phyloP scores from a whole-genome alignment of 2,797 vertebrate genomes.

The Syncerus caffer region DNA sequence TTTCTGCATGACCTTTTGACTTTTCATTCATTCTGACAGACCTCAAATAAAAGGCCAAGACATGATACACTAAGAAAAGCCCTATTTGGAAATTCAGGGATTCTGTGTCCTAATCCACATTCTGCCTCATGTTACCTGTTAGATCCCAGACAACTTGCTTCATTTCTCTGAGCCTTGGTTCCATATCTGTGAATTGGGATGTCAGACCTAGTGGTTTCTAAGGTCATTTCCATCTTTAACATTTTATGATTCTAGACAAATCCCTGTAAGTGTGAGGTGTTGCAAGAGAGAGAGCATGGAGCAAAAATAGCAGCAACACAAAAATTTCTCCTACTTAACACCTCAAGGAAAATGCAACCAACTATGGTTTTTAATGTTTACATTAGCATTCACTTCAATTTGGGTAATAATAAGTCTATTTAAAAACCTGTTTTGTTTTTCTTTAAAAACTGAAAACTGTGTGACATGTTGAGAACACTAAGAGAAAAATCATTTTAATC shows the following conservation, averaged over 20 bases:
- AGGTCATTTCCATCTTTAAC: constrained; percentile 45
- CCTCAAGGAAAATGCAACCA: constrained; percentile 60
- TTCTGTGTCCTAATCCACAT: neutral
- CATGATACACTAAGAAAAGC: neutral
- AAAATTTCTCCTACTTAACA: constrained; percentile 68
- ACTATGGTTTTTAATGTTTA: constrained; percentile 66
- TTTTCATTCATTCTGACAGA: neutral
- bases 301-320: constrained; percentile 65
- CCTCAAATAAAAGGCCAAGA: neutral
- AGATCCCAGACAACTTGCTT: neutral
- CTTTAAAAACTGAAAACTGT: constrained; percentile 67
- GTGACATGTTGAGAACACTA: constrained; percentile 43
- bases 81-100: constrained; percentile 1
- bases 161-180: neutral
- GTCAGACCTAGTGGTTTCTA: neutral
- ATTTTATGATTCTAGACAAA: constrained; percentile 51
- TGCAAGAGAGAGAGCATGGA: constrained; percentile 43
- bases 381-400: constrained; percentile 60
- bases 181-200: neutral
- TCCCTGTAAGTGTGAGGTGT: constrained; percentile 22
- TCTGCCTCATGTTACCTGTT: neutral
- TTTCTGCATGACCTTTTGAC: neutral
- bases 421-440: constrained; percentile 71
- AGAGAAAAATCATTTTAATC: constrained; percentile 66
- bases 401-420: constrained; percentile 72